Base-by-base conservation (phyloP, 2,113 vertebrate genomes). In the Osmerus eperlanus region DNA sequence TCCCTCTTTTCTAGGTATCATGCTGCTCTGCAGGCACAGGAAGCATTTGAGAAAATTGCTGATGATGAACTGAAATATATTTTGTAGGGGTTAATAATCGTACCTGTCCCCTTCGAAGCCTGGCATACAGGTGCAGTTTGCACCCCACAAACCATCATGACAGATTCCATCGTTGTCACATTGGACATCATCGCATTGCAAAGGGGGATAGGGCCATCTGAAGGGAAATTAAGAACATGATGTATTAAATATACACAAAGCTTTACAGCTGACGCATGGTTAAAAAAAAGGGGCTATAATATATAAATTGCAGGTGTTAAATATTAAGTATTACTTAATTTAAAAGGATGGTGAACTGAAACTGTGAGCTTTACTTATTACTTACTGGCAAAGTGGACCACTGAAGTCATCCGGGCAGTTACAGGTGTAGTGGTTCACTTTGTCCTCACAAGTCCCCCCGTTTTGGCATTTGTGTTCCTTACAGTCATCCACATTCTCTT, bases 121-220 rank as follows among this genome's bases (percentile, higher is more conserved):
- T 0, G 92, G 86, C 59, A 70, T 85, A 80, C 97, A 99, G 2
- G 90, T 93, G 75, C 97, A 99, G 89, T 96, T 96, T 54, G 94
- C 92, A 16, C 94, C 94, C 93, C 87, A 94, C 9, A 85, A 75
- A 1, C 92, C 93, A 0, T 86, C 93, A 55, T 74, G 21, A 75
- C 97, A 99, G 3, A 80, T 68, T 0, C 93, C 93, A 0, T 93
- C 91, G 0, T 92, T 91, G 53, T 81, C 84, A 78, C 97, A 99
- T 41, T 87, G 91, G 74, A 93, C 67, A 18, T 96, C 78, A 2
- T 85, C 86, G 16, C 97, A 99, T 3, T 89, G 85, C 59, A 92
- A 80, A 0, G 94, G 94, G 6, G 94, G 91, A 75, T 91, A 92
- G 0, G 87, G 88, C 92, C 92, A 94, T 69, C 97, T 99, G 85